phyloP scores from a whole-genome alignment of 2,888 invertebrate species.

The Melipona beecheii region DNA sequence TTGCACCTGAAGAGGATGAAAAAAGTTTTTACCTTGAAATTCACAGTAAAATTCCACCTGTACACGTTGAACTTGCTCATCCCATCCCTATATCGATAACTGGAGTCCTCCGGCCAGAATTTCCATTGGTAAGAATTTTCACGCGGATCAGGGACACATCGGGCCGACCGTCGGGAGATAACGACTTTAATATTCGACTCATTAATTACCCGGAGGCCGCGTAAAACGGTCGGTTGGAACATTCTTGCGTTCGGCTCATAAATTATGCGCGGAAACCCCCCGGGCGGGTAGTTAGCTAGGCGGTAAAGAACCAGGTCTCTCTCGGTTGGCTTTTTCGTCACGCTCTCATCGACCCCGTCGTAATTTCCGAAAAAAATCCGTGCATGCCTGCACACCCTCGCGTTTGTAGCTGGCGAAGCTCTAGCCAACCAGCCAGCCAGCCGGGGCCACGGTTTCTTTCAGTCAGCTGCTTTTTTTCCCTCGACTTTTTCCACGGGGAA shows the following conservation, averaged over 20 bases:
- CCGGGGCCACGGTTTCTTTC: background rate
- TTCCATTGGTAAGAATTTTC: constrained; percentile 20
- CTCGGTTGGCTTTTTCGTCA: constrained; percentile 43
- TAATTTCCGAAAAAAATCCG: constrained; percentile 29
- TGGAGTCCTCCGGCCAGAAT: too few relatives aligned
- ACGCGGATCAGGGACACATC: constrained; percentile 14
- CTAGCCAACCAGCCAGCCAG: background rate
- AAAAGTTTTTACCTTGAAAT: too few relatives aligned
- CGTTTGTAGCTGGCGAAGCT: background rate
- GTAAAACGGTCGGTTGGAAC: constrained; percentile 50
- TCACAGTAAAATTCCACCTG: too few relatives aligned
- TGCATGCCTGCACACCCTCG: constrained; percentile 1
- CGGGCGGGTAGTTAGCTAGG: constrained; percentile 44
- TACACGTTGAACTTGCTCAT: too few relatives aligned
- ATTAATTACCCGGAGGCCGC: constrained; percentile 73
- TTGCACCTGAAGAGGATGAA: too few relatives aligned
- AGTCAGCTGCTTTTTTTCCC: background rate
- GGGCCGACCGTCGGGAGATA: constrained; percentile 39
- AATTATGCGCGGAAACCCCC: constrained; percentile 62
- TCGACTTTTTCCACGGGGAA: constrained; percentile 9
- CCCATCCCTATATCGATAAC: too few relatives aligned
- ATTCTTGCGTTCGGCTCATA: constrained; percentile 61
- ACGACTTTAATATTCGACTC: constrained; percentile 74
- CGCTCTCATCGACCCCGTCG: background rate
- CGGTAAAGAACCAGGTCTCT: constrained; percentile 32